These are phyloP conservation scores for Ernsta delagoae DNA, from an alignment of 2,888 invertebrate species.

Conservation along the genomic window DNA sequence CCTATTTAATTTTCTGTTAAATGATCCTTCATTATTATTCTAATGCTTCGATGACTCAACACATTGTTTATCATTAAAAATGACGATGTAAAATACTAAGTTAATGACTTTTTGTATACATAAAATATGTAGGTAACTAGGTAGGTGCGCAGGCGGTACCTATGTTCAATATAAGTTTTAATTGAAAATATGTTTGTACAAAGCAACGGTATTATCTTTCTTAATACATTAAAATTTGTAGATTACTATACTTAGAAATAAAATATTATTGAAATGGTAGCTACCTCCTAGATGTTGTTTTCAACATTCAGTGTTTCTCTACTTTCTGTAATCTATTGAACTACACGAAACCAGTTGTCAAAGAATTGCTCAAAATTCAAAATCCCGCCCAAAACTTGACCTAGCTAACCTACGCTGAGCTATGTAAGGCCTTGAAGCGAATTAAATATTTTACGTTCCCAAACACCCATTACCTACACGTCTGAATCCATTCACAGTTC, in stretches of 20 bases:
- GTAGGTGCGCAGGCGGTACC: neutral
- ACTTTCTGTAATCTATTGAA: no score
- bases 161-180: neutral
- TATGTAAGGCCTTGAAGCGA: slow-evolving; percentile 14
- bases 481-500: slow-evolving; percentile 38
- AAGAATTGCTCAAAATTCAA: neutral
- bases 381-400: slow-evolving; percentile 5
- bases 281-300: no score
- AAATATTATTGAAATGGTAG: no score
- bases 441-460: no score
- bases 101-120: neutral
- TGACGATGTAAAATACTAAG: neutral
- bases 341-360: no score
- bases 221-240: no score
- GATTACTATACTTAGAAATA: no score
- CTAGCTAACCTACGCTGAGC: slow-evolving; percentile 1
- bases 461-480: no score
- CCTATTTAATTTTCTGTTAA: slow-evolving; percentile 2
- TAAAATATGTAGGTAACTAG: no score
- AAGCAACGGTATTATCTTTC: no score
- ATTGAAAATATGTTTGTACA: neutral
- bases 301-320: no score
- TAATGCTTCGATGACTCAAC: slow-evolving; percentile 47
- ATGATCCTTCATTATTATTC: slow-evolving; percentile 30
- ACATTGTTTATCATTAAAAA: slow-evolving; percentile 45